These are phyloP conservation scores for Micropterix aruncella DNA, from an alignment of 2,888 invertebrate genomes.

Conservation along the genomic window DNA sequence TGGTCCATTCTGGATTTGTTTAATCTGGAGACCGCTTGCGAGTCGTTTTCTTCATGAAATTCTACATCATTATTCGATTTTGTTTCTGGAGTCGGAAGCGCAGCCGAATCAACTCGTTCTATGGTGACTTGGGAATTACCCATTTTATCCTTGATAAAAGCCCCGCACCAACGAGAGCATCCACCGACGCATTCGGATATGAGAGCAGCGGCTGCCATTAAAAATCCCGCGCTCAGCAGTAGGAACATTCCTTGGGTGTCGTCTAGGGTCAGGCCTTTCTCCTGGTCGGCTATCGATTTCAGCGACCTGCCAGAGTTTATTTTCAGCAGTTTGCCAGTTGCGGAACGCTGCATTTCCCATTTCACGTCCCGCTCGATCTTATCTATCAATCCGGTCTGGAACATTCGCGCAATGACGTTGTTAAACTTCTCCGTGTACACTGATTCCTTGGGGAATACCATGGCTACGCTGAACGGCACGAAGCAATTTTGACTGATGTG, in stretches of 20 bases:
- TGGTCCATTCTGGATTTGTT: too few relatives aligned
- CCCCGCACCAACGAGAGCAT: too few relatives aligned
- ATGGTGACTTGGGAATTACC: too few relatives aligned
- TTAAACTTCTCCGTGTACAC: slow-evolving; percentile 48
- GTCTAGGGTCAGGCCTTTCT: slow-evolving; percentile 60
- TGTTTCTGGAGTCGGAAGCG: too few relatives aligned
- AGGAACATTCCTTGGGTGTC: slow-evolving; percentile 77
- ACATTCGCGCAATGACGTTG: slow-evolving; percentile 40
- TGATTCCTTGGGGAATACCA: slow-evolving; percentile 49
- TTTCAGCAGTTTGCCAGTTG: slow-evolving; percentile 45
- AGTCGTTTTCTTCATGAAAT: too few relatives aligned
- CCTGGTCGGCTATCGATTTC: slow-evolving; percentile 38
- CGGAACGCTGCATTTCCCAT: slow-evolving; percentile 54
- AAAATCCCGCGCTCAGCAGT: slow-evolving; percentile 53
- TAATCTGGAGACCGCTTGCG: too few relatives aligned
- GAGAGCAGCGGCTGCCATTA: slow-evolving; percentile 45
- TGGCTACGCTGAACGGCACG: slow-evolving; percentile 52
- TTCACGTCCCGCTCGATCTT: slow-evolving; percentile 57
- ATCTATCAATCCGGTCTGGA: slow-evolving; percentile 51
- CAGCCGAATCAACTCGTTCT: too few relatives aligned
- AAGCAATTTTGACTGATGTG: slow-evolving; percentile 66
- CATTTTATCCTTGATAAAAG: too few relatives aligned
- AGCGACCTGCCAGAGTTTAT: too few relatives aligned
- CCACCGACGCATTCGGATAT: slow-evolving; percentile 60
- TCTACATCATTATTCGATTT: too few relatives aligned